Evolutionary conservation across 2,888 invertebrate genomes (phyloP).

Genomic region (Pyrocoelia pectoralis): DNA sequence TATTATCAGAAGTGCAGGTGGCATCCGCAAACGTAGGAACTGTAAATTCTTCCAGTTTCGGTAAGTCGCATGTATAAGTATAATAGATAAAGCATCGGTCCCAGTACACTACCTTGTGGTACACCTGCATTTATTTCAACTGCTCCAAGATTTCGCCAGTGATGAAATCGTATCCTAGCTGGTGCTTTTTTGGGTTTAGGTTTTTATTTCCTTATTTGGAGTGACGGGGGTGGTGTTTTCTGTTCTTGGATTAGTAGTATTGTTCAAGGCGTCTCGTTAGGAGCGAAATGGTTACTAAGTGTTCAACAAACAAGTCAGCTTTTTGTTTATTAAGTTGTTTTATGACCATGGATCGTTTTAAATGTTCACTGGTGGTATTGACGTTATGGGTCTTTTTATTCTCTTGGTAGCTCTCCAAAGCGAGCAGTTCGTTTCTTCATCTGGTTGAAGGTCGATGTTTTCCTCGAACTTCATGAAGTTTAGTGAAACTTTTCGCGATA

Average conservation of each 20-base stretch:
- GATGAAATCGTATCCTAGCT: slow-evolving; percentile 43
- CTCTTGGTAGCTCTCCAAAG: slow-evolving; percentile 27
- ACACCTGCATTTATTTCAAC: slow-evolving; percentile 30
- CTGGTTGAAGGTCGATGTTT: neutral
- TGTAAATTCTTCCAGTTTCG: slow-evolving; percentile 10
- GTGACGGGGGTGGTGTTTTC: slow-evolving; percentile 23
- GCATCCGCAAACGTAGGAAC: slow-evolving; percentile 39
- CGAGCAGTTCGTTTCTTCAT: slow-evolving; percentile 25
- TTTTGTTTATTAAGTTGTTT: slow-evolving; percentile 38
- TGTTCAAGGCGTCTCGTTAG: slow-evolving; percentile 13
- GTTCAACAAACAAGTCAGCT: slow-evolving; percentile 36
- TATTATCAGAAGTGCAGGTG: slow-evolving; percentile 27
- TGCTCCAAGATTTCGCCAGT: slow-evolving; percentile 38
- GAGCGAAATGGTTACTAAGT: slow-evolving; percentile 37
- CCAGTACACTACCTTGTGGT: too few species aligned
- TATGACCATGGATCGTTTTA: slow-evolving; percentile 34
- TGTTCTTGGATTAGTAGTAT: slow-evolving; percentile 17
- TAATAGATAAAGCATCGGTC: too few species aligned
- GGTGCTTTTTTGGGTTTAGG: slow-evolving; percentile 33
- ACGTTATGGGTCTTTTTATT: slow-evolving; percentile 18
- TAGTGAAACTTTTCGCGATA: too few species aligned
- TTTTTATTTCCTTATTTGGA: slow-evolving; percentile 36
- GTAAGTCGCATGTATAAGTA: slow-evolving; percentile 34
- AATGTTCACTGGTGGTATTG: slow-evolving; percentile 34
- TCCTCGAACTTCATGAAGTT: neutral